Evolutionary conservation across 2,888 invertebrate genomes (phyloP), one percentile per base, ranked within the genome.

Genomic region (Aricia artaxerxes): DNA sequence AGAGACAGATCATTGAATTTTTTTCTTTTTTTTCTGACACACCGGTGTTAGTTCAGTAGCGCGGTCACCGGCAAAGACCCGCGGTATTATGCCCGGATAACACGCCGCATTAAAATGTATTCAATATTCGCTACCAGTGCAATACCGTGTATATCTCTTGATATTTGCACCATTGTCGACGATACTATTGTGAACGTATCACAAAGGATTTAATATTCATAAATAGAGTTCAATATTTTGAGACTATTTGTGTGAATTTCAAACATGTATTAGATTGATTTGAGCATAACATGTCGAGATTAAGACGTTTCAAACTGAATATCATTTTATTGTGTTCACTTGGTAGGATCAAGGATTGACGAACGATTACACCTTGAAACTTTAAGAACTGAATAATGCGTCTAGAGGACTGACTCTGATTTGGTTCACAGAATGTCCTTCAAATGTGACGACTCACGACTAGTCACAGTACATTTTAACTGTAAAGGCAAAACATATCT

Each of bases 1-100:
- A 82, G 84, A 87, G 88, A 89, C 89, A 86, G 86, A 89, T 90
- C 91, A 90, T 90, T 90, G 88, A 88, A 84, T 83, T 83, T 82
- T 83, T 86, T 86, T 87, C 88, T 88, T 85, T 84, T 83, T 83
- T 86, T 86, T 87, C 88, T 88, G 85, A 84, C 79, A 81, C 80
- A 82, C 83, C 82, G 83, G 84, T 85, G 86, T 85, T 85, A 84
- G 84, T 86, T 86, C 89, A 86, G 91, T 90, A 91, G 89, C 88
- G 80, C 81, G 82, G 82, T 82, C 82, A 83, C 78, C 80, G 79
- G 80, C 82, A 83, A 82, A 83, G 87, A 69, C 69, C 69, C 69
- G 35, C 69, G 69, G 69, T 38, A 69, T 69, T 69, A 69, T 69
- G 11, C 16, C 69, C 69, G 69, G 69, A 69, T 38, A 35, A 69